Evolutionary conservation across 2,113 vertebrate species (phyloP).

Genomic region (Lepisosteus oculatus): DNA sequence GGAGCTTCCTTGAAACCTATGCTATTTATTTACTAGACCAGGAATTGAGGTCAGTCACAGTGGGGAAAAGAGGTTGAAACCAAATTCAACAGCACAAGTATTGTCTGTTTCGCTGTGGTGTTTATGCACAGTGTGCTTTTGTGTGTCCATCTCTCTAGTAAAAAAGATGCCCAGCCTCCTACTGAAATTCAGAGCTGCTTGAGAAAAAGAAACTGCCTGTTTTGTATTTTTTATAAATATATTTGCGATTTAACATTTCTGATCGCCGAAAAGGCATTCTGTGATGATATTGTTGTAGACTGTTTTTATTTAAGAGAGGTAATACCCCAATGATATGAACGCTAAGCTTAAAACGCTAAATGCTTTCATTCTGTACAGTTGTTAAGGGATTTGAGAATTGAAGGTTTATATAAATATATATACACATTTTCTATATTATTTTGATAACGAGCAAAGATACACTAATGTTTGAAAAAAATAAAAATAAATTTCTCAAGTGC

Average conservation of each 20-base stretch:
- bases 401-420: conserved; percentile 34
- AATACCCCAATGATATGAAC: conserved; percentile 25
- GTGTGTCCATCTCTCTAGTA: conserved; percentile 31
- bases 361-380: conserved; percentile 43
- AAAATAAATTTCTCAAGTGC: conserved; percentile 53
- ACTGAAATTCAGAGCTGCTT: conserved; percentile 31
- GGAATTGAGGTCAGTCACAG: not conserved
- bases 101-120: not conserved
- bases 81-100: not conserved
- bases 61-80: not conserved
- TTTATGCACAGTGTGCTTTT: not conserved
- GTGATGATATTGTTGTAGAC: conserved; percentile 28
- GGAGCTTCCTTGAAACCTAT: not conserved
- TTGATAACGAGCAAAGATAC: conserved; percentile 65
- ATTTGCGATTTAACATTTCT: conserved; percentile 37
- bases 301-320: conserved; percentile 29
- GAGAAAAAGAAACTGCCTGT: conserved; percentile 37
- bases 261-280: conserved; percentile 13
- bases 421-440: conserved; percentile 74
- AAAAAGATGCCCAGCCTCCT: conserved; percentile 28
- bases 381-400: conserved; percentile 52
- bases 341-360: conserved; percentile 32
- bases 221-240: conserved; percentile 55
- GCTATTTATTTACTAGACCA: not conserved
- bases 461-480: conserved; percentile 55